Base-by-base conservation (phyloP, 2,113 vertebrate genomes). In the Halcyon malimbica region DNA sequence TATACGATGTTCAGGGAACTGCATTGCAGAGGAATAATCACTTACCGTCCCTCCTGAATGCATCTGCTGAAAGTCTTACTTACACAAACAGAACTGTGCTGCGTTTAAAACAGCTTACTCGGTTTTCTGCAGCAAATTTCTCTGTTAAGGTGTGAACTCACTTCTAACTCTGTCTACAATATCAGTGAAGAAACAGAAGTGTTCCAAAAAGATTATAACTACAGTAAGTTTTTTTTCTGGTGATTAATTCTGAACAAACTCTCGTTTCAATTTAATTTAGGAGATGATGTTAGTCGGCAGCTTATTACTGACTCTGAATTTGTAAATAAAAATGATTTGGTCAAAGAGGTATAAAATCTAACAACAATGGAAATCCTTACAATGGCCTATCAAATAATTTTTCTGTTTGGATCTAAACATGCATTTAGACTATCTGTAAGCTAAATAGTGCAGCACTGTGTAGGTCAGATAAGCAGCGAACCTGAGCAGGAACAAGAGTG, bases 1-100 rank as follows among this genome's bases (percentile, higher is more conserved):
- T 63, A 63, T 42, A 90, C 84, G 84, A 87, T 37, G 73, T 83
- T 83, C 5, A 6, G 39, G 73, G 44, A 77, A 57, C 67, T 16
- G 74, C 19, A 59, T 65, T 79, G 91, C 68, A 94, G 94, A 94
- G 76, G 71, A 97, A 88, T 18, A 35, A 85, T 85, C 31, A 31
- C 81, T 93, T 90, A 74, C 87, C 53, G 8, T 51, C 69, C 90
- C 92, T 90, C 74, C 71, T 21, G 42, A 97, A 57, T 2, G 3
- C 25, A 57, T 78, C 51, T 77, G 68, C 65, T 28, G n/a, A 74
- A 96, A 64, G 92, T 85, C 51, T 89, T 54, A 51, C 83, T 80
- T 87, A 92, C 91, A 62, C 83, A 77, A 92, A 84, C 62, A 56
- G 37, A 68, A 75, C 65, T 53, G 37, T 69, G 77, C 70, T 51